Base-by-base conservation (phyloP, 2,797 vertebrate species). In the Geotrypetes seraphini region DNA sequence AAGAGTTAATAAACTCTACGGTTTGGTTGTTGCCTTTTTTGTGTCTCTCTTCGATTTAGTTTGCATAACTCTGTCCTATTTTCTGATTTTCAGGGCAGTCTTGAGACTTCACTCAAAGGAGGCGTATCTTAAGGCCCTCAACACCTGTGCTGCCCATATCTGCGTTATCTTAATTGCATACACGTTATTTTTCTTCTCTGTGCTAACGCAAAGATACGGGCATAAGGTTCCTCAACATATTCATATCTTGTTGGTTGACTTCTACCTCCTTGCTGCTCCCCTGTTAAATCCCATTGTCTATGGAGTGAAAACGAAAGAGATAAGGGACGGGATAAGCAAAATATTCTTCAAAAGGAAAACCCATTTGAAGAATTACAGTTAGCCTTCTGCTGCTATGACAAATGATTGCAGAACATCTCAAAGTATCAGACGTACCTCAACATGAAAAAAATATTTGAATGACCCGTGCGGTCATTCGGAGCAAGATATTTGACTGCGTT, bases 211-310 rank as follows among this genome's bases (percentile, higher is more conserved):
- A 19, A 2, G 8, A 4, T 53, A 48, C 17, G 40, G 10, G 25
- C 26, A 10, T 30, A 27, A 33, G 0, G 14, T 43, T 11, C 43
- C 44, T 12, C 15, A 19, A 10, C 47, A 48, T 5, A 13, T 52
- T 7, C 43, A 47, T 5, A 51, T 22, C 7, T 24, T 53, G 22
- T 65, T 71, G 59, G 69, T 69, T 12, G 51, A 72, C 6, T 5
- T 68, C 37, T 73, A 73, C 28, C 63, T 83, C 22, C 45, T 82
- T 28, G 37, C 71, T 31, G 75, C 78, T 1, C 56, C 80, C 0
- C 53, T 83, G 26, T 48, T 75, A 43, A 78, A 81, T 36, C 75
- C 77, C 3, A 67, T 83, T 25, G 64, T 82, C 47, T 82, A 79
- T 0, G 73, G 71, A 27, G 71, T 63, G 36, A 73, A 69, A 40